phyloP scores from a whole-genome alignment of 2,888 invertebrate genomes.

The Morinoia aosen region DNA sequence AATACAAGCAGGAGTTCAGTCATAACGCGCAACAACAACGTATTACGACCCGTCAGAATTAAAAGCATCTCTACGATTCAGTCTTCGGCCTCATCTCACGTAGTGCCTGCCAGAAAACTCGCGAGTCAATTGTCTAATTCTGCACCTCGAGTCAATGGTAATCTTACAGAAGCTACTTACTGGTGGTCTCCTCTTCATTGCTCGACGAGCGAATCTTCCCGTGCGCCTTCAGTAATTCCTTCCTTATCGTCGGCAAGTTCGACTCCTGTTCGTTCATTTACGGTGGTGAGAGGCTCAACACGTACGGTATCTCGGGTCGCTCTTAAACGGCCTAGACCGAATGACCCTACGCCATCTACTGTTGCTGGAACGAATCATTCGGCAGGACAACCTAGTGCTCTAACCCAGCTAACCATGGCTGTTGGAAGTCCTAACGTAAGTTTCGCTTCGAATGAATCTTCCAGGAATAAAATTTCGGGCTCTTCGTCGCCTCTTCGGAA shows the following conservation, averaged over 20 bases:
- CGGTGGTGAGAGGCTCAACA: neutral
- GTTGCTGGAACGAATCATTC: neutral
- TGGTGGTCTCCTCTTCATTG: neutral
- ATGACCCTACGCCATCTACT: neutral
- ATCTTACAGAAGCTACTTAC: neutral
- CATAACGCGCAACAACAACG: neutral
- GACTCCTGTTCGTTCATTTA: neutral
- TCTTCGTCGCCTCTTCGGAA: neutral
- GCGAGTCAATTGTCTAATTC: neutral
- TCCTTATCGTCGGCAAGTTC: neutral
- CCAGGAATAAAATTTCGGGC: neutral
- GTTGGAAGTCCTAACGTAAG: neutral
- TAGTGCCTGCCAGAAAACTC: neutral
- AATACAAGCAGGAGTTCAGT: neutral
- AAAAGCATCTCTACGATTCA: slow-evolving; percentile 2
- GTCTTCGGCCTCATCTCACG: neutral
- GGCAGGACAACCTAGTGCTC: neutral
- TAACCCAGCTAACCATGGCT: neutral
- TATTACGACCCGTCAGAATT: neutral
- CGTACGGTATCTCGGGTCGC: neutral
- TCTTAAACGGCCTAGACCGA: neutral
- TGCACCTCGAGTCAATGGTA: neutral
- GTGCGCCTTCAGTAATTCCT: neutral
- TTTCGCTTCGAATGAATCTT: neutral
- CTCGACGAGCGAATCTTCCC: neutral